A percentile compares a stretch with the other conserved stretches of the same genome.
Conservation (phyloP, 2,113 vertebrate genomes). For the Ahaetulla prasina region DNA sequence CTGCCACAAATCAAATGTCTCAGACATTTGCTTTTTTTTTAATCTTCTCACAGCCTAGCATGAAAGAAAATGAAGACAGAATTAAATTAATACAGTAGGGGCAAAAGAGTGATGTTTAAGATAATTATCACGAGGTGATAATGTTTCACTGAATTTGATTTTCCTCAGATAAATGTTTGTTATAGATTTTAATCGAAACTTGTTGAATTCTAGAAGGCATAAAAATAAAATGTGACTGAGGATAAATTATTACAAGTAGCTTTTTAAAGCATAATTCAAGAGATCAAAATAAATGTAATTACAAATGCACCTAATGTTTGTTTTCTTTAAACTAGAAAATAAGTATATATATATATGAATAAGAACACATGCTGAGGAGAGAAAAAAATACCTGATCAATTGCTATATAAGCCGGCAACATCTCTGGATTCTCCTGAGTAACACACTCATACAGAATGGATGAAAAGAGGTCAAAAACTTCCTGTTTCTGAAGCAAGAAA, state of each 20-base stretch:
- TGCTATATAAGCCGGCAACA: slow-evolving; percentile 92
- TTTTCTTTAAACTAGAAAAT: neutral
- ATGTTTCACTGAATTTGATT: neutral
- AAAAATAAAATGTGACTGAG: neutral
- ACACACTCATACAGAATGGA: slow-evolving; percentile 95
- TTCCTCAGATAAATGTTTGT: neutral
- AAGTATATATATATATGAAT: accelerated
- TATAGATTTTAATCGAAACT: neutral
- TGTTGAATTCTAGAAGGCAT: neutral
- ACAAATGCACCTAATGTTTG: neutral
- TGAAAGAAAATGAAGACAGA: neutral
- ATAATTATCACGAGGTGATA: neutral
- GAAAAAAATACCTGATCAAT: slow-evolving; percentile 84
- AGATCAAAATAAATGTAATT: neutral
- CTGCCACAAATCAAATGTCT: slow-evolving; percentile 92
- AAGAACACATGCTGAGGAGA: accelerated
- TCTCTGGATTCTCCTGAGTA: slow-evolving; percentile 94
- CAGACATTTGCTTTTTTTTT: slow-evolving; percentile 72
- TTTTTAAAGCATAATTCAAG: neutral
- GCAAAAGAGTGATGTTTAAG: neutral
- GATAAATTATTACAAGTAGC: neutral
- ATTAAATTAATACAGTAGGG: neutral
- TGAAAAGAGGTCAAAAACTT: slow-evolving; percentile 86
- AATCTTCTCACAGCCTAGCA: slow-evolving; percentile 75
- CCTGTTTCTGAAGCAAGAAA: slow-evolving; percentile 78